phyloP scores from a whole-genome alignment of 2,797 vertebrate species.

The Thaleichthys pacificus region DNA sequence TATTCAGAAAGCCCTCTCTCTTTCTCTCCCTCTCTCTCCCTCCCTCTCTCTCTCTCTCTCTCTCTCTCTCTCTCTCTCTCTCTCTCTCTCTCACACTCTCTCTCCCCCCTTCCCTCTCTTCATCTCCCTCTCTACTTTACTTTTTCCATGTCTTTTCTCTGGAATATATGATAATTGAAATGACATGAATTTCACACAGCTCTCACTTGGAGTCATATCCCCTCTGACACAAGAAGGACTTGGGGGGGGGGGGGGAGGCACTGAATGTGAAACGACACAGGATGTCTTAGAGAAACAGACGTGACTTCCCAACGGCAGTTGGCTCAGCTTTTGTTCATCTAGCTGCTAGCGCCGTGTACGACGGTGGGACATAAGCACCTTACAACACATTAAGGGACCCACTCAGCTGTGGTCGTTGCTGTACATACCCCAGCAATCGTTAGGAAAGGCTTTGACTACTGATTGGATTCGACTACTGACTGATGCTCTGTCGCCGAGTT shows the following conservation, averaged over 20 bases:
- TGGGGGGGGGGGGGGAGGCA: constrained; percentile 27
- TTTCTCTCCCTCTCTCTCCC: constrained; percentile 29
- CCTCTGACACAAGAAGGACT: constrained; percentile 40
- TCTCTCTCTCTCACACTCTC: constrained; percentile 34
- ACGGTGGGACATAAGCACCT: too few relatives aligned
- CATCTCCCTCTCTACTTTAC: constrained; percentile 42
- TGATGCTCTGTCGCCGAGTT: too few relatives aligned
- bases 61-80: constrained; percentile 29
- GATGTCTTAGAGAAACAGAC: background rate
- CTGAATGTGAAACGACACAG: background rate
- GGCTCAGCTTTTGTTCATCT: background rate
- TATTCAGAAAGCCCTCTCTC: constrained; percentile 51
- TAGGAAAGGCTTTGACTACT: too few relatives aligned
- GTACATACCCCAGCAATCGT: too few relatives aligned
- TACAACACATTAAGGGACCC: too few relatives aligned
- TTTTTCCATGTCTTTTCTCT: constrained; percentile 44
- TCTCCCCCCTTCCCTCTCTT: too few relatives aligned
- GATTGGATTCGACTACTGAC: too few relatives aligned
- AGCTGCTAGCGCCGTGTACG: too few relatives aligned
- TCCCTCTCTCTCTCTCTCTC: background rate
- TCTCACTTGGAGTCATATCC: constrained; percentile 49
- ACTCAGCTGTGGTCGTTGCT: too few relatives aligned
- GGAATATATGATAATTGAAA: constrained; percentile 61
- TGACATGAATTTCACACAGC: constrained; percentile 39
- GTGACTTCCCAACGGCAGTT: background rate